These are phyloP conservation scores for Cephus pulcher DNA, from an alignment of 2,888 invertebrate genomes.

Conservation along the genomic window DNA sequence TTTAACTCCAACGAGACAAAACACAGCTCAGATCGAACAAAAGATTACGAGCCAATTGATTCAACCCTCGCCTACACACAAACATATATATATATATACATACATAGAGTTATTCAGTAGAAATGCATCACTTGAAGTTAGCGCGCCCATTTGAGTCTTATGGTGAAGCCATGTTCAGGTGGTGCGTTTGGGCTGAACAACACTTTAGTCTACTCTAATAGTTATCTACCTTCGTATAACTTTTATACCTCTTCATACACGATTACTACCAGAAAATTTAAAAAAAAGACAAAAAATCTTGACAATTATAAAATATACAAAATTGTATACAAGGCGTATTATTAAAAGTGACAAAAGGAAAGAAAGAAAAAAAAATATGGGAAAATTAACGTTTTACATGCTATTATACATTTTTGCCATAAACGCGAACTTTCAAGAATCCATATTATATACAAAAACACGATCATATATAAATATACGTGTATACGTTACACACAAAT, in stretches of 20 bases:
- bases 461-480: conserved; percentile 2
- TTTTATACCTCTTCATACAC: conserved; percentile 61
- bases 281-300: conserved; percentile 28
- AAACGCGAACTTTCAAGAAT: conserved; percentile 27
- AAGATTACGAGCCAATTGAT: conserved; percentile 1
- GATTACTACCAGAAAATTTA: conserved; percentile 18
- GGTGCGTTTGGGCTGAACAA: too few relatives aligned
- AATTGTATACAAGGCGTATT: conserved; percentile 21
- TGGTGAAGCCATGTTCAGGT: too few relatives aligned
- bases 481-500: background rate
- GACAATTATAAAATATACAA: background rate
- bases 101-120: too few relatives aligned
- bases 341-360: background rate
- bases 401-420: conserved; percentile 47
- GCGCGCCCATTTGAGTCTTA: too few relatives aligned
- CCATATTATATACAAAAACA: conserved; percentile 20
- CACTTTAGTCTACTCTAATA: background rate
- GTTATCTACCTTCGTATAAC: conserved; percentile 42
- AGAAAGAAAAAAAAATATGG: background rate
- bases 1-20: background rate
- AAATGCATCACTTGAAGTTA: too few relatives aligned
- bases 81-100: conserved; percentile 5
- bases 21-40: background rate
- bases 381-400: conserved; percentile 41
- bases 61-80: conserved; percentile 42